Percentiles rank a stretch among this genome's conserved stretches.
These are phyloP conservation scores for Leptinotarsa tumamoca DNA, from an alignment of 2,888 invertebrate genomes.

Conservation along the genomic window DNA sequence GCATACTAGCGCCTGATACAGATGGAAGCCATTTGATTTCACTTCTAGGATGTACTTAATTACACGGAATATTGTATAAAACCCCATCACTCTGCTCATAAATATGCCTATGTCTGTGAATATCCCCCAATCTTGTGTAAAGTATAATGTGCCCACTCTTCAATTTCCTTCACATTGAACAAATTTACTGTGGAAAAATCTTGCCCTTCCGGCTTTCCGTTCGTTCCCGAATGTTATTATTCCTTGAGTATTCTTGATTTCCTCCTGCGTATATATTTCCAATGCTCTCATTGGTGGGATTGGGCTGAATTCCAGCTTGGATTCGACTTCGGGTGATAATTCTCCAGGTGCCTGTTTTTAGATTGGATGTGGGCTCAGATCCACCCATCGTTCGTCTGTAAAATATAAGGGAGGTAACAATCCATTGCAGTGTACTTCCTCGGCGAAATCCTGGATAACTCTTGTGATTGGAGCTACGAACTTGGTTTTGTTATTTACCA, in stretches of 20 bases:
- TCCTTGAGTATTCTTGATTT: slow-evolving; percentile 36
- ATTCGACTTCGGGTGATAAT: slow-evolving; percentile 26
- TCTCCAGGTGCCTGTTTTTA: slow-evolving; percentile 22
- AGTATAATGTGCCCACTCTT: slow-evolving; percentile 33
- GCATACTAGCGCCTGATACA: too few species aligned
- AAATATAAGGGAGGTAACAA: slow-evolving; percentile 44
- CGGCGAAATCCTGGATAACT: slow-evolving; percentile 40
- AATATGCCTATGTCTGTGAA: slow-evolving; percentile 37
- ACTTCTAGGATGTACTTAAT: slow-evolving; percentile 22
- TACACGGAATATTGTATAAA: slow-evolving; percentile 34
- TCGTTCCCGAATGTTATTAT: slow-evolving; percentile 37
- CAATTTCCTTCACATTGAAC: slow-evolving; percentile 35
- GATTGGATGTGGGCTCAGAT: slow-evolving; percentile 33
- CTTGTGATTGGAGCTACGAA: slow-evolving; percentile 47
- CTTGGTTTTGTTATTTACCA: slow-evolving; percentile 39
- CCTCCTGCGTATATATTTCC: slow-evolving; percentile 43
- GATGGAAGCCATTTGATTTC: too few species aligned
- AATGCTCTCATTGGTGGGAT: slow-evolving; percentile 39
- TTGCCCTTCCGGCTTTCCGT: slow-evolving; percentile 39
- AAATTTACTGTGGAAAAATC: slow-evolving; percentile 30
- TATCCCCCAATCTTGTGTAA: slow-evolving; percentile 35
- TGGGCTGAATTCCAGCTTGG: slow-evolving; percentile 34
- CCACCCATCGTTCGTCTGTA: slow-evolving; percentile 43
- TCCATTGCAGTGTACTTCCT: slow-evolving; percentile 39
- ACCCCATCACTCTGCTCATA: slow-evolving; percentile 31